These are phyloP conservation scores for Rhinoraja longicauda DNA, from an alignment of 2,797 vertebrate genomes.

Conservation along the genomic window DNA sequence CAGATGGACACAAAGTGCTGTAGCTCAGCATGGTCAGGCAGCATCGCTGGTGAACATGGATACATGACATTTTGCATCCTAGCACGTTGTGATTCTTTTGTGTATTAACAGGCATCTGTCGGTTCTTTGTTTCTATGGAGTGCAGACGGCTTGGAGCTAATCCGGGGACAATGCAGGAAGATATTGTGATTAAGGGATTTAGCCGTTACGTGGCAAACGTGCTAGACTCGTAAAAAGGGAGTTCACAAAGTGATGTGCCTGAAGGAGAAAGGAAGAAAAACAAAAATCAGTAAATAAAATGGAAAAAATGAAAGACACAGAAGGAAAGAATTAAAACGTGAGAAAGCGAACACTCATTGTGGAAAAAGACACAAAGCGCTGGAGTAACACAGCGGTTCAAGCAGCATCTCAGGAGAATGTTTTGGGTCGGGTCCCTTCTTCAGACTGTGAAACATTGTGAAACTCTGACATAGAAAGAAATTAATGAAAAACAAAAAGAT, in stretches of 20 bases:
- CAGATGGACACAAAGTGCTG: too few species aligned
- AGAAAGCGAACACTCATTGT: neutral
- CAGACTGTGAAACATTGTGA: too few species aligned
- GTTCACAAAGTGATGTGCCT: neutral
- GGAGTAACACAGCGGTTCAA: too few species aligned
- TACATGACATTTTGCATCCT: too few species aligned
- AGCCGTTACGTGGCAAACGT: neutral
- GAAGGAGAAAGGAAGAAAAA: neutral
- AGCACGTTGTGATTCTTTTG: too few species aligned
- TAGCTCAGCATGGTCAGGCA: too few species aligned
- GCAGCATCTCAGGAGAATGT: too few species aligned
- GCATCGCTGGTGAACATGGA: too few species aligned
- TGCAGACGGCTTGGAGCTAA: neutral
- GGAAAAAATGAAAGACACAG: neutral
- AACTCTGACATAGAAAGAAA: neutral
- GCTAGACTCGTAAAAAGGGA: neutral
- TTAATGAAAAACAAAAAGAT: neutral
- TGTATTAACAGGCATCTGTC: too few species aligned
- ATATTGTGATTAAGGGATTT: neutral
- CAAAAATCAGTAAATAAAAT: too few species aligned
- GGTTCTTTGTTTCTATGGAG: too few species aligned
- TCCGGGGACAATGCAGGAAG: neutral
- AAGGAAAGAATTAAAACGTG: neutral
- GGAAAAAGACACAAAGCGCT: neutral
- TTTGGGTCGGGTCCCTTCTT: too few species aligned